These are phyloP conservation scores for Hemicordylus capensis DNA, from an alignment of 2,113 vertebrate species.

Conservation along the genomic window DNA sequence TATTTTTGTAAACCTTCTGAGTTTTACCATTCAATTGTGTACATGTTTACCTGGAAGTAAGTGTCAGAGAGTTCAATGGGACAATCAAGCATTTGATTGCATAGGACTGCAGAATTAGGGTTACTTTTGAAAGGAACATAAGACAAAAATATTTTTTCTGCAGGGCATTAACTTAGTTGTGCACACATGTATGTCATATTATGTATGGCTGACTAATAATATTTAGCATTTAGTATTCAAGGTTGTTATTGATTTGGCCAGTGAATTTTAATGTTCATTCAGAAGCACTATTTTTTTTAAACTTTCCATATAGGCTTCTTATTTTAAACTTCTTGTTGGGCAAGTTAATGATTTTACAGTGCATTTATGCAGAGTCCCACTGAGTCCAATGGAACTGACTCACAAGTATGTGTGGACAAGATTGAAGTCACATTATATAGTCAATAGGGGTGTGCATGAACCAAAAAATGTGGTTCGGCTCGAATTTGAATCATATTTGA, in stretches of 20 bases:
- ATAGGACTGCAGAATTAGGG: neutral
- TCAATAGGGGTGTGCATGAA: no score
- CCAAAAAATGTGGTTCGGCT: no score
- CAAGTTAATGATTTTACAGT: neutral
- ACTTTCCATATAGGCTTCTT: slow-evolving; percentile 36
- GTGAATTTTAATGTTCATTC: slow-evolving; percentile 28
- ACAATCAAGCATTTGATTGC: neutral
- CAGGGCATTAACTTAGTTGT: neutral
- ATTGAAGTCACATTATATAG: slow-evolving; percentile 37
- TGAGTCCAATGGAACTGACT: no score
- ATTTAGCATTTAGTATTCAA: slow-evolving; percentile 23
- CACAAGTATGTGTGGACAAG: no score
- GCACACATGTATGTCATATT: neutral
- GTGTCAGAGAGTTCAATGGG: neutral
- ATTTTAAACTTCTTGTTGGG: slow-evolving; percentile 15
- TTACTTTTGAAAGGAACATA: no score
- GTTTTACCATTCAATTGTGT: neutral
- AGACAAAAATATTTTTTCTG: neutral
- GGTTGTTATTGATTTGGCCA: slow-evolving; percentile 5
- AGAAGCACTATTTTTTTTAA: slow-evolving; percentile 34
- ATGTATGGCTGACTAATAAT: neutral
- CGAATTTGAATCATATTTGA: no score
- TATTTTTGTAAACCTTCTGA: neutral
- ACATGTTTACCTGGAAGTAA: neutral
- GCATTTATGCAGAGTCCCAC: no score